Evolutionary conservation across 2,888 invertebrate species (phyloP).

Genomic region (Nasonia oneida): DNA sequence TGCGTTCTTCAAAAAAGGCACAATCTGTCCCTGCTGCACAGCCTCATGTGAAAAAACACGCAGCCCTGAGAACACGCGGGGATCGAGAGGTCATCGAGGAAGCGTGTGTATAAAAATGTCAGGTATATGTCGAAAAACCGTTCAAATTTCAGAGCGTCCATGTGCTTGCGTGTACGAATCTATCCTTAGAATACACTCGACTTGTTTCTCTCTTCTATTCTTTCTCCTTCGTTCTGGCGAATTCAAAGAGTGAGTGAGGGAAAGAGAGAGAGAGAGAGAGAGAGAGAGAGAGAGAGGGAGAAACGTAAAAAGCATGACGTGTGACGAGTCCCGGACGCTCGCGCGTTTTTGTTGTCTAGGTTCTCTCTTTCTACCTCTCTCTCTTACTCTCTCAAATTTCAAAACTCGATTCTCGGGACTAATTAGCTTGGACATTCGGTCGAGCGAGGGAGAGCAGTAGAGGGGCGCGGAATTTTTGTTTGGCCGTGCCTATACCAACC

Average conservation of each 20-base stretch:
- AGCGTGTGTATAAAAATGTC: constrained; percentile 39
- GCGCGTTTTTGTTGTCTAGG: constrained; percentile 63
- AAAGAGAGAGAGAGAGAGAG: constrained; percentile 57
- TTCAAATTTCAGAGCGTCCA: constrained; percentile 67
- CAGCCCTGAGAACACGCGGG: background rate
- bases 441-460: constrained; percentile 46
- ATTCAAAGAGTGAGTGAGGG: constrained; percentile 51
- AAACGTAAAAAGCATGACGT: constrained; percentile 67
- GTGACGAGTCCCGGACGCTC: constrained; percentile 66
- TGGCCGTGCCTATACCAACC: background rate
- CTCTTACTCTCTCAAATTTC: constrained; percentile 72
- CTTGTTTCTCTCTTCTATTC: background rate
- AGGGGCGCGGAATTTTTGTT: constrained; percentile 63
- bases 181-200: background rate
- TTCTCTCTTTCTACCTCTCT: constrained; percentile 65
- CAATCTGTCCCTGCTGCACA: background rate
- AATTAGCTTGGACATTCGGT: constrained; percentile 73
- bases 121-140: constrained; percentile 57
- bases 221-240: background rate
- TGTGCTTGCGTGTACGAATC: constrained; percentile 10
- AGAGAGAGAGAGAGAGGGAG: constrained; percentile 59
- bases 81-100: constrained; percentile 63
- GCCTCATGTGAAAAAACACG: constrained; percentile 66
- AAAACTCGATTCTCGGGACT: constrained; percentile 72
- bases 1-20: background rate